Conservation (phyloP, 1,140 invertebrate species). For the Papilio xuthus region DNA sequence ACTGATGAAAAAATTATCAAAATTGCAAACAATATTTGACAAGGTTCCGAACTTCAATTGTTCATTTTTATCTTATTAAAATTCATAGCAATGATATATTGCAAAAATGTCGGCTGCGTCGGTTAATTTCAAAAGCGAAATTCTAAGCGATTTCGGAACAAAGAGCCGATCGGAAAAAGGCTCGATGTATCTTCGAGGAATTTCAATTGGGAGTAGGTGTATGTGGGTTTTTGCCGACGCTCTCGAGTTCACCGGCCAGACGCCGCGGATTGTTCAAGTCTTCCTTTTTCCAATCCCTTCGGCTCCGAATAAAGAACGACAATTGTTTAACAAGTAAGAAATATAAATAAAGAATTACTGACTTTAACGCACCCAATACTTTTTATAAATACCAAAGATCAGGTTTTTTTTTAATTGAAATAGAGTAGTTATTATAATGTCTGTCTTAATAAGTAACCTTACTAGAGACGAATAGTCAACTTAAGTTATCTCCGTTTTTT, state of each 20-base stretch:
- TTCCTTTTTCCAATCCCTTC: slow-evolving; percentile 49
- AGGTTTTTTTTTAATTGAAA: too few relatives aligned
- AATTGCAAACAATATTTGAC: background rate
- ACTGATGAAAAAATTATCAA: background rate
- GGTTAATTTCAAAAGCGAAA: slow-evolving; percentile 17
- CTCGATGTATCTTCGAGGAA: slow-evolving; percentile 38
- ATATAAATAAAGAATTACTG: slow-evolving; percentile 3
- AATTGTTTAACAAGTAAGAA: slow-evolving; percentile 21
- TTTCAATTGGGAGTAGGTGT: slow-evolving; percentile 43
- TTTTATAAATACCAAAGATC: background rate
- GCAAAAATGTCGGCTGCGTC: background rate
- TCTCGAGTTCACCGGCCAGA: slow-evolving; percentile 62
- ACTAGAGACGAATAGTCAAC: background rate
- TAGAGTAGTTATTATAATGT: too few relatives aligned
- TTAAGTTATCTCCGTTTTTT: background rate
- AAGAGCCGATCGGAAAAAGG: slow-evolving; percentile 19
- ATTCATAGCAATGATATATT: background rate
- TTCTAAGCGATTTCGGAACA: slow-evolving; percentile 2
- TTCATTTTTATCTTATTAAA: background rate
- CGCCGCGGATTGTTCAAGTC: slow-evolving; percentile 55
- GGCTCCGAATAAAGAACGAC: slow-evolving; percentile 33
- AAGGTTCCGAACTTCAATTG: background rate
- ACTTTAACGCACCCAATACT: background rate
- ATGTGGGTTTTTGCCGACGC: slow-evolving; percentile 49
- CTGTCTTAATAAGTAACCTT: background rate